Percentiles rank a stretch among this genome's conserved stretches.
These are phyloP conservation scores for Epinephelus awoara DNA, from an alignment of 2,797 vertebrate species.

Conservation along the genomic window DNA sequence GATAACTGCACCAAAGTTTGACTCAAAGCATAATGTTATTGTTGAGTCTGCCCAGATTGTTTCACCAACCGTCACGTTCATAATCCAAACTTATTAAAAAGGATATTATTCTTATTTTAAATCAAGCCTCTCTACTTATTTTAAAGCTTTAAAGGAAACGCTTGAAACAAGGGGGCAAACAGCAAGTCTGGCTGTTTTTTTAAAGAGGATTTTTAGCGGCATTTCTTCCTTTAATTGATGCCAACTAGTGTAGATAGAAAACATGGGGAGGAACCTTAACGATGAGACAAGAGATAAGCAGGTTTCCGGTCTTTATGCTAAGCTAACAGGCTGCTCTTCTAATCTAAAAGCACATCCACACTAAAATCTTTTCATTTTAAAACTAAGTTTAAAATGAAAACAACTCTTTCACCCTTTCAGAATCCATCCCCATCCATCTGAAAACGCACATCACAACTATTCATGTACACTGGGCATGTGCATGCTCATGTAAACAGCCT, in stretches of 20 bases:
- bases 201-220: neutral
- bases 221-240: neutral
- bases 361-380: no score
- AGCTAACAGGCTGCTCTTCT: neutral
- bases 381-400: no score
- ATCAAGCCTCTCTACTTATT: neutral
- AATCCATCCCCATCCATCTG: no score
- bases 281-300: neutral
- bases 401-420: no score
- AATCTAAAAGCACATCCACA: neutral
- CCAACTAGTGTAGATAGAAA: neutral
- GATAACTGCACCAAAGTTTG: constrained; percentile 34
- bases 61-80: constrained; percentile 4
- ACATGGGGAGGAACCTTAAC: neutral
- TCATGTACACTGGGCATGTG: no score
- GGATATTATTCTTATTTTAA: neutral
- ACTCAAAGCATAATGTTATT: constrained; percentile 55
- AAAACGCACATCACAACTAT: no score
- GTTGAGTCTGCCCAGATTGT: constrained; percentile 31
- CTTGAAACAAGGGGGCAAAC: rapidly evolving
- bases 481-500: no score
- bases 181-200: neutral
- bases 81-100: neutral
- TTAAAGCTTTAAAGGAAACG: neutral
- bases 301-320: neutral